A percentile compares a stretch with the other conserved stretches of the same genome.
Evolutionary conservation across 2,113 vertebrate species (phyloP).

Genomic region (Prunella himalayana): DNA sequence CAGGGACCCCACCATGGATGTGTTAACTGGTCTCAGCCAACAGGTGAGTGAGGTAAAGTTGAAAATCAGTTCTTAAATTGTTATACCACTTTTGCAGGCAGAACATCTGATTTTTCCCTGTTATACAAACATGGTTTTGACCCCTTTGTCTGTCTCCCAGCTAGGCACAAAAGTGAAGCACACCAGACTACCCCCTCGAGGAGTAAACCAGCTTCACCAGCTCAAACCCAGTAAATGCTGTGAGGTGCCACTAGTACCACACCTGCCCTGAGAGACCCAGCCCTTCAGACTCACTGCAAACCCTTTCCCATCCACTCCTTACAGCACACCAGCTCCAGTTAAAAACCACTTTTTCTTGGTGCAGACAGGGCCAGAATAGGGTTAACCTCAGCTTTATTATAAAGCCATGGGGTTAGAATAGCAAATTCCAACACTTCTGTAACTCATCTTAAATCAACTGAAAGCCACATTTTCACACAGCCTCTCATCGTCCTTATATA

Average conservation of each 20-base stretch:
- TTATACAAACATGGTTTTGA: not conserved
- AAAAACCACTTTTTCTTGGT: not conserved
- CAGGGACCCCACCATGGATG: not conserved
- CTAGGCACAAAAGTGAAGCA: not conserved
- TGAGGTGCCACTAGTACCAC: not conserved
- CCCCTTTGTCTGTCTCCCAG: not conserved
- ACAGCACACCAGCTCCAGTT: not conserved
- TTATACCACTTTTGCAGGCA: not conserved
- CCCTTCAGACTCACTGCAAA: not conserved
- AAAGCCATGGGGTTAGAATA: not conserved
- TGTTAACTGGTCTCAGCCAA: not conserved
- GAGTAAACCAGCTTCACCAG: not conserved
- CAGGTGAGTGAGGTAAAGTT: not conserved
- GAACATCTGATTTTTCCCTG: not conserved
- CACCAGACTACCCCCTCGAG: accelerated
- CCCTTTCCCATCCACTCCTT: not conserved
- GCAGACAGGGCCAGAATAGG: not conserved
- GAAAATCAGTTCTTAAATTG: not conserved
- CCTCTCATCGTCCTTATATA: not conserved
- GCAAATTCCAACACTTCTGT: not conserved
- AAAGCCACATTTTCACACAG: not conserved
- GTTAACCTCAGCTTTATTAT: not conserved
- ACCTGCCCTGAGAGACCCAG: accelerated
- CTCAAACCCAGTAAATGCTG: accelerated
- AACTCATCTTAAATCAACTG: not conserved